Conservation (phyloP, 2,797 vertebrate genomes). For the Phataginus tetradactyla region DNA sequence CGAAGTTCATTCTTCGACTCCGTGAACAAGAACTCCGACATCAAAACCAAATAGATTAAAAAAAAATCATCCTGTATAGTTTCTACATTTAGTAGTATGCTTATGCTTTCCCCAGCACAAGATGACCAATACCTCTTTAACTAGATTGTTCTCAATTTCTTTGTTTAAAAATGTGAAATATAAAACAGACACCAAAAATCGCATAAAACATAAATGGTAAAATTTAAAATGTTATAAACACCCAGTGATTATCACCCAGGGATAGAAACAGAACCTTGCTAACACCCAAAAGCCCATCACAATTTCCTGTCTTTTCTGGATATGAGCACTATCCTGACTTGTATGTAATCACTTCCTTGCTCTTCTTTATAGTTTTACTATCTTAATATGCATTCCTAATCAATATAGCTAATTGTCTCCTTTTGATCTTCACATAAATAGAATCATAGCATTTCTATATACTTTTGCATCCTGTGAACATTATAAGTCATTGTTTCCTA, state of each 20-base stretch:
- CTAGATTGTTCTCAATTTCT: constrained; percentile 5
- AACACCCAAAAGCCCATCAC: background rate
- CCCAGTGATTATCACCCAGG: background rate
- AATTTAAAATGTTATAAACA: background rate
- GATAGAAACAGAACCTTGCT: background rate
- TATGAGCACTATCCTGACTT: background rate
- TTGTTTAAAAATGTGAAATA: background rate
- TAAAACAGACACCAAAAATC: background rate
- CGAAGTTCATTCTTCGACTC: no score
- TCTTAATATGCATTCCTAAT: background rate
- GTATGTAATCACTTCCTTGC: background rate
- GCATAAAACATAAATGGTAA: background rate
- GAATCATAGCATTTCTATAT: background rate
- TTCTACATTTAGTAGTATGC: background rate
- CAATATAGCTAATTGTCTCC: background rate
- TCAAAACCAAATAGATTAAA: no score
- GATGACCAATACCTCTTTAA: background rate
- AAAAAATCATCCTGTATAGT: background rate
- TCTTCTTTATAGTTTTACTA: background rate
- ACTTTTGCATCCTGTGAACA: background rate
- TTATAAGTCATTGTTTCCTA: background rate
- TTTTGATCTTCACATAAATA: constrained; percentile 3
- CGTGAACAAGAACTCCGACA: no score
- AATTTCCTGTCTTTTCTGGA: background rate
- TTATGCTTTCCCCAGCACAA: background rate